A percentile compares a stretch with the other conserved stretches of the same genome.
Evolutionary conservation across 2,797 vertebrate genomes (phyloP).

Genomic region (Amniataba percoides): DNA sequence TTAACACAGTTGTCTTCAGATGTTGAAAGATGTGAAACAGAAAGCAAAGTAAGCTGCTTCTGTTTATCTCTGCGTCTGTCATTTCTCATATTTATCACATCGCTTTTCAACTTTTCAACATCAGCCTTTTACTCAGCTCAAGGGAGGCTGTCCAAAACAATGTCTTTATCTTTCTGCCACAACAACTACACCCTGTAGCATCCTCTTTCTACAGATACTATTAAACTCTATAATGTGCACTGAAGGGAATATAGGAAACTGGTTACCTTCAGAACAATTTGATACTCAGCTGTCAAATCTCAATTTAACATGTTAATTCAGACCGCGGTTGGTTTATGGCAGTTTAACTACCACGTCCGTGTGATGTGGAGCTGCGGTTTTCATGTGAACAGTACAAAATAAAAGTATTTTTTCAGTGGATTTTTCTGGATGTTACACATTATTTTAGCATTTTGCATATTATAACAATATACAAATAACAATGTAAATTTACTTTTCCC

Average conservation of each 20-base stretch:
- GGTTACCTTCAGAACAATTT: background rate
- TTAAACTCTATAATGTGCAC: background rate
- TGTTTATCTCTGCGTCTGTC: background rate
- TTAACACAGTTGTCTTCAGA: background rate
- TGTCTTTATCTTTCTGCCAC: constrained; percentile 15
- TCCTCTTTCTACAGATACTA: constrained; percentile 5
- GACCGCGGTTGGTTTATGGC: background rate
- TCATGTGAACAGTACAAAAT: background rate
- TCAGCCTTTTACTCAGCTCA: constrained; percentile 32
- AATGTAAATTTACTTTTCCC: constrained; percentile 4
- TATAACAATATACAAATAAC: background rate
- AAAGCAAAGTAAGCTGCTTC: background rate
- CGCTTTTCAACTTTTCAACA: constrained; percentile 16
- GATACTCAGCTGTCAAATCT: background rate
- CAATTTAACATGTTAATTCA: no score
- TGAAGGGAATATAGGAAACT: constrained; percentile 1
- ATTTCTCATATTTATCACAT: constrained; percentile 23
- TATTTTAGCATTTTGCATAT: constrained; percentile 10
- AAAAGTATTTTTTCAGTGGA: background rate
- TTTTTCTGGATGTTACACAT: background rate
- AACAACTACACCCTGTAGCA: constrained; percentile 5
- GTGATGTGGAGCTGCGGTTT: background rate
- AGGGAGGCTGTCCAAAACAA: constrained; percentile 4
- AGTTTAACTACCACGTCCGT: background rate
- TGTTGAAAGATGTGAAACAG: background rate